These are phyloP conservation scores for Drosophila sproati DNA, from an alignment of 1,140 invertebrate genomes.

Conservation along the genomic window DNA sequence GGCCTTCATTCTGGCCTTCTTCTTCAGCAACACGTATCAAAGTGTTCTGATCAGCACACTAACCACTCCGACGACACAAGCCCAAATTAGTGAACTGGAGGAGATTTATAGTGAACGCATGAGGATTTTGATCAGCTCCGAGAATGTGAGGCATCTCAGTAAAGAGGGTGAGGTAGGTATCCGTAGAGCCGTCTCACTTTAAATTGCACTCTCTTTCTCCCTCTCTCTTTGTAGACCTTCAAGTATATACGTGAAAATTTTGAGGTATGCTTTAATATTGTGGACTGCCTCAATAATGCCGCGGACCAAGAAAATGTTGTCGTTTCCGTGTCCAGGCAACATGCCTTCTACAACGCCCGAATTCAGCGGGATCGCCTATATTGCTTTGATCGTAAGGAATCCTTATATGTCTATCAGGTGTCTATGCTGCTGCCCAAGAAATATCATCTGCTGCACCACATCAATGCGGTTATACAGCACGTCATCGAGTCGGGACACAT, in stretches of 20 bases:
- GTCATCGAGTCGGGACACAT: slow-evolving; percentile 80
- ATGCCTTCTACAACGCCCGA: slow-evolving; percentile 74
- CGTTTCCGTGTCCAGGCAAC: slow-evolving; percentile 75
- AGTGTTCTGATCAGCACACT: slow-evolving; percentile 78
- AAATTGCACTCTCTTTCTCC: neutral
- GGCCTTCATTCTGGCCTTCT: slow-evolving; percentile 64
- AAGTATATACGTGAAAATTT: slow-evolving; percentile 79
- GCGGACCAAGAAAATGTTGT: slow-evolving; percentile 62
- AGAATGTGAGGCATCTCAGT: slow-evolving; percentile 71
- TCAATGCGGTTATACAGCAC: slow-evolving; percentile 75
- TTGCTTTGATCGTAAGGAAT: slow-evolving; percentile 76
- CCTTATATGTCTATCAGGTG: slow-evolving; percentile 74
- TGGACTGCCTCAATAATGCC: slow-evolving; percentile 72
- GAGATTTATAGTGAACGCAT: slow-evolving; percentile 73
- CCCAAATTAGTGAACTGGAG: slow-evolving; percentile 57
- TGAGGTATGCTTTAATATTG: slow-evolving; percentile 77
- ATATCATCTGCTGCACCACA: slow-evolving; percentile 73
- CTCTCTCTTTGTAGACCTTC: slow-evolving; percentile 53
- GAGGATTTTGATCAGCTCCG: slow-evolving; percentile 73
- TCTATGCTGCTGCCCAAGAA: slow-evolving; percentile 78
- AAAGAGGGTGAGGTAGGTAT: slow-evolving; percentile 73
- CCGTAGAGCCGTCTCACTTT: neutral
- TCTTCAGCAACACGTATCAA: slow-evolving; percentile 79
- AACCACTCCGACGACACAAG: slow-evolving; percentile 62
- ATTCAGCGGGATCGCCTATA: slow-evolving; percentile 64